phyloP scores from a whole-genome alignment of 2,113 vertebrate genomes.

The Desmodus rotundus region DNA sequence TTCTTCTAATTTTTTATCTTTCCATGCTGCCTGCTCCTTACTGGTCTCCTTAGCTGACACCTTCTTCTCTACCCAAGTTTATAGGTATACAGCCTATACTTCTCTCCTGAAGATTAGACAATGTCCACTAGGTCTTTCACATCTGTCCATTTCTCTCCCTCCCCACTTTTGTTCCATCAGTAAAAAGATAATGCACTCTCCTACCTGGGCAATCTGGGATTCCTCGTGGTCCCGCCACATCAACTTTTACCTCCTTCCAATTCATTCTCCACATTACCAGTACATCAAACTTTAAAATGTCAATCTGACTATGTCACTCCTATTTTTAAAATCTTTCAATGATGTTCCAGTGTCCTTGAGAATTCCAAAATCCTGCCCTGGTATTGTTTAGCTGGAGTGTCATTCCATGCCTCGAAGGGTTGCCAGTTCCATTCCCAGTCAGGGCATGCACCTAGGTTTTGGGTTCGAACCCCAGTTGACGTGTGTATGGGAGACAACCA shows the following conservation, averaged over 20 bases:
- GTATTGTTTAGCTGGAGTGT: too few relatives aligned
- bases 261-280: background rate
- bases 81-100: background rate
- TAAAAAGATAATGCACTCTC: background rate
- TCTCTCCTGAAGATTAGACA: background rate
- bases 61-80: background rate
- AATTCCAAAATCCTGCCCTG: background rate
- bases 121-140: background rate
- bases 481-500: too few relatives aligned
- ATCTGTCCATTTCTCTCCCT: background rate
- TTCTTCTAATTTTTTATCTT: background rate
- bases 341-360: background rate
- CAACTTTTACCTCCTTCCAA: background rate
- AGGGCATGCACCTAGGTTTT: too few relatives aligned
- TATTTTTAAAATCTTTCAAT: background rate
- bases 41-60: background rate
- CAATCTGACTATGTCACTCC: background rate
- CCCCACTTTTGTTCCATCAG: background rate
- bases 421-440: too few relatives aligned
- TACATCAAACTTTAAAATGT: background rate
- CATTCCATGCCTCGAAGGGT: too few relatives aligned
- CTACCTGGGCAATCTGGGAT: background rate
- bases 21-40: background rate
- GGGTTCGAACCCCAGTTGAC: too few relatives aligned
- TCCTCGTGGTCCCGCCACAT: background rate